Evolutionary conservation across 2,888 invertebrate genomes (phyloP), one percentile per base, ranked within the genome.

Genomic region (Phyto melanocephala): DNA sequence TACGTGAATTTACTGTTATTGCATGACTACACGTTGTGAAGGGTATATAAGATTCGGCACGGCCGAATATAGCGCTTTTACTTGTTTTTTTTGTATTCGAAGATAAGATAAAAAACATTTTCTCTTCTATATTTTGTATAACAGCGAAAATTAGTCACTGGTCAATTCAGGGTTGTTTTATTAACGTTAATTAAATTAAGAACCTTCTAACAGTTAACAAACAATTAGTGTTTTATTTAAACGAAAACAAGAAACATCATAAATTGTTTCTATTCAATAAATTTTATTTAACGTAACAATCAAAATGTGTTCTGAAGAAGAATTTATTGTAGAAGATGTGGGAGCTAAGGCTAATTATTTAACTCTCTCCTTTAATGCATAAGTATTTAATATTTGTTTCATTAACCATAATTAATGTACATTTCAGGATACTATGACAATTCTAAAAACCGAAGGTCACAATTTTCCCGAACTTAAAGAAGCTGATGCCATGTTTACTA

Each of bases 401-500:
- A n/a, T 37, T 40, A n/a, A n/a, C n/a, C n/a, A n/a, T n/a, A n/a
- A n/a, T n/a, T n/a, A n/a, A n/a, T n/a, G 50, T 80, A 35, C 15
- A 6, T 85, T 85, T 82, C 91, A 97, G 95, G 99, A 99, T 90
- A 96, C 97, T 1, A 95, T 98, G 92, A 96, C 96, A 88, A 95
- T 97, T 86, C 94, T 99, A 93, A 99, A 98, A 92, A 94, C 97
- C 54, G 98, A 99, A 92, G 98, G 98, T 40, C 95, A 94, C 91
- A 95, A 95, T 86, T 98, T 99, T 90, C 98, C 98, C 0, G 93
- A 94, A 42, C 91, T 98, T 70, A 96, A 96, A 89, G 99, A 99
- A 92, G 96, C 98, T 76, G 99, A 99, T 92, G 99, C 99, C 45
- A 99, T 99, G 99, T 99, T 99, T 91, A 95, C 95, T 75, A 97